phyloP scores from a whole-genome alignment of 2,113 vertebrate genomes.

The Diadophis punctatus region DNA sequence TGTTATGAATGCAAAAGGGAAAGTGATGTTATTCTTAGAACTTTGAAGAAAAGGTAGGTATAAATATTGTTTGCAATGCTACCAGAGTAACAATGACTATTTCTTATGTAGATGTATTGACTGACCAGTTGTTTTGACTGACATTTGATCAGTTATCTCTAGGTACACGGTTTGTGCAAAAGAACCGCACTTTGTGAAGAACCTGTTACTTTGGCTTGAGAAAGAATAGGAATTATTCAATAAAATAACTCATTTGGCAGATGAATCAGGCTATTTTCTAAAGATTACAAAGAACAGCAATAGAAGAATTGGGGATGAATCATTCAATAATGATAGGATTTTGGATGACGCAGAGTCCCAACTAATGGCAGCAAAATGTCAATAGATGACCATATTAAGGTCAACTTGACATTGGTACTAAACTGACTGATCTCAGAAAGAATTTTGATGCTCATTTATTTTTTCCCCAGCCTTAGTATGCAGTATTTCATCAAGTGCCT shows the following conservation, averaged over 20 bases:
- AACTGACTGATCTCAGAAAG: constrained; percentile 19
- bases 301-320: background rate
- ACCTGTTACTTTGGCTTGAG: background rate
- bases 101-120: background rate
- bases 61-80: background rate
- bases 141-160: background rate
- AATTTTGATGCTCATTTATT: background rate
- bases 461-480: background rate
- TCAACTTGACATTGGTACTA: background rate
- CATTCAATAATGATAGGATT: background rate
- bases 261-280: background rate
- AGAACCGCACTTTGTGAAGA: background rate
- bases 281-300: rapidly evolving
- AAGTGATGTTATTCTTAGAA: background rate
- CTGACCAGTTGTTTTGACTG: background rate
- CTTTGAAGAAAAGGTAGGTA: background rate
- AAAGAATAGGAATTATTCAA: background rate
- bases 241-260: background rate
- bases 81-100: background rate
- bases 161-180: background rate
- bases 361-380: background rate
- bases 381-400: background rate
- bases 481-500: background rate
- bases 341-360: background rate
- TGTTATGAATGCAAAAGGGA: background rate